Conservation (phyloP, 2,797 vertebrate species). For the Catharus ustulatus region DNA sequence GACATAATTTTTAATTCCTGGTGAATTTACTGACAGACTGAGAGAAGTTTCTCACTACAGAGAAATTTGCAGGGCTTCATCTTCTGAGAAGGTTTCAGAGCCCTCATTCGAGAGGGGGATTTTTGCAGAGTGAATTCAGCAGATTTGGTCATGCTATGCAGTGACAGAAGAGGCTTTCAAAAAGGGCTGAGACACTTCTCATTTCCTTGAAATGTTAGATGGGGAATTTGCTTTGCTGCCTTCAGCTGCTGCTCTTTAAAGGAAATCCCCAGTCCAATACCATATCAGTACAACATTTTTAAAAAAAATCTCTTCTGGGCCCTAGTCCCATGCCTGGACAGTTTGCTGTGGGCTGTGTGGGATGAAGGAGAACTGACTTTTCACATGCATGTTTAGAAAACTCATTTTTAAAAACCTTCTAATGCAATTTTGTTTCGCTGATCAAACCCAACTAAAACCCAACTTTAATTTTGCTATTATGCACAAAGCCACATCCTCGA, state of each 20-base stretch:
- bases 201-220: constrained; percentile 35
- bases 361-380: not conserved
- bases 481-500: not conserved
- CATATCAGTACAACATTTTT: not conserved
- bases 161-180: not conserved
- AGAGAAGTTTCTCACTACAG: not conserved
- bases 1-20: fast-evolving
- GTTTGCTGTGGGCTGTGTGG: not conserved
- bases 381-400: not conserved
- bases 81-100: constrained; percentile 7
- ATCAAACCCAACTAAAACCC: not conserved
- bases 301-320: not conserved
- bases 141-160: not conserved
- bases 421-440: not conserved
- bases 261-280: not conserved
- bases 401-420: fast-evolving
- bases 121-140: not conserved
- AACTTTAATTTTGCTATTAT: not conserved
- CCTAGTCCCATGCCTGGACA: not conserved
- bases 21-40: not conserved
- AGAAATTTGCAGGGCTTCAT: not conserved
- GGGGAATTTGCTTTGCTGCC: not conserved
- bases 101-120: not conserved
- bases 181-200: not conserved
- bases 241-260: not conserved